Evolutionary conservation across 2,888 invertebrate species (phyloP), one percentile per base, ranked within the genome.

Genomic region (Limenitis camilla): DNA sequence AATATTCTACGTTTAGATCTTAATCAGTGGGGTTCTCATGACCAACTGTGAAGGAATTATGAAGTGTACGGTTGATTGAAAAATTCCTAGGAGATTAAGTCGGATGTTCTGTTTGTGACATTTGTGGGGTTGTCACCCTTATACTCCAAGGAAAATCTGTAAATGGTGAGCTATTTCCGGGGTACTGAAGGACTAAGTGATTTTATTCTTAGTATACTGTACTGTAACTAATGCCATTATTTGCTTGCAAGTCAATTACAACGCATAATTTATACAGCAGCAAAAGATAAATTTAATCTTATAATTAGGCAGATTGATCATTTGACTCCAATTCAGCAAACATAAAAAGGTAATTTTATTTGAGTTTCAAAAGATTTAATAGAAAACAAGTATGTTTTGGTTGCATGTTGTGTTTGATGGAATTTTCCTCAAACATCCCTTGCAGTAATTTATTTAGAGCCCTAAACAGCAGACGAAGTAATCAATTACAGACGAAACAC

Each of bases 41-140:
- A 60, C 58, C 62, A 61, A 68, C 72, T 75, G 76, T 71, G 69
- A 72, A 73, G 70, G 71, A 74, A 76, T 78, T 78, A 81, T 76
- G 72, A 76, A 80, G 76, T 76, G 78, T 73, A 74, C 64, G 71
- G 72, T 69, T 81, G 80, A 83, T 81, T 83, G 84, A 81, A 83
- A 83, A 83, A 83, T 81, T 78, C 81, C 79, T 66, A 64, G 71
- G 74, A 77, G 75, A 77, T 80, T 74, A 61, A 65, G 67, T 62
- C 56, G 67, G 56, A 60, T 66, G 64, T 72, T 74, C 72, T 72
- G 74, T 76, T 71, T 76, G 78, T 76, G 79, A 78, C 79, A 71
- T 67, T 67, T 62, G 61, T 62, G 63, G 76, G 79, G 81, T 67
- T 68, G 68, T 59, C 59, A 66, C 73, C 69, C 72, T 61, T 62